These are phyloP conservation scores for Mormyrops boulengeri DNA, from an alignment of 2,797 vertebrate genomes.

Conservation along the genomic window DNA sequence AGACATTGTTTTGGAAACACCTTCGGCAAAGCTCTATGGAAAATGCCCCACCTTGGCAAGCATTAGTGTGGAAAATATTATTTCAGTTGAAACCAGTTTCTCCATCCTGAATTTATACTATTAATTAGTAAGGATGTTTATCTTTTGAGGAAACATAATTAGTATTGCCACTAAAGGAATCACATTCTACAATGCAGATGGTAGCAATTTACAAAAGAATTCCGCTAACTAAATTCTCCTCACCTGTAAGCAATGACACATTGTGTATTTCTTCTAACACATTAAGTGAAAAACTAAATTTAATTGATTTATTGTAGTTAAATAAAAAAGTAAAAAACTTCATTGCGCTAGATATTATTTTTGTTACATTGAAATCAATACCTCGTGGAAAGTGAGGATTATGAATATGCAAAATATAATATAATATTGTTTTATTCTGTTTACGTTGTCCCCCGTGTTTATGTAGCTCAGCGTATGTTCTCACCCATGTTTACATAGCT, in stretches of 20 bases:
- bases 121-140: background rate
- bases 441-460: background rate
- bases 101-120: background rate
- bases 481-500: background rate
- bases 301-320: background rate
- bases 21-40: background rate
- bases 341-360: background rate
- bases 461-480: background rate
- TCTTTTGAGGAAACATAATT: conserved; percentile 6
- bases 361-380: background rate
- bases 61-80: background rate
- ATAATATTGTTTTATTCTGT: background rate
- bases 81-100: background rate
- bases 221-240: background rate
- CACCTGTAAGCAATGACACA: background rate
- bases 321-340: background rate
- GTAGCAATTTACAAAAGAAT: background rate
- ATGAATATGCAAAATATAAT: background rate
- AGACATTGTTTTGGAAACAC: background rate
- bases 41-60: background rate
- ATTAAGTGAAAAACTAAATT: background rate
- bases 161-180: background rate
- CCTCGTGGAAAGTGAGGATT: background rate
- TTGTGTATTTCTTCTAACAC: background rate
- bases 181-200: background rate